Evolutionary conservation across 2,797 vertebrate genomes (phyloP).

Genomic region (Rachycentron canadum): DNA sequence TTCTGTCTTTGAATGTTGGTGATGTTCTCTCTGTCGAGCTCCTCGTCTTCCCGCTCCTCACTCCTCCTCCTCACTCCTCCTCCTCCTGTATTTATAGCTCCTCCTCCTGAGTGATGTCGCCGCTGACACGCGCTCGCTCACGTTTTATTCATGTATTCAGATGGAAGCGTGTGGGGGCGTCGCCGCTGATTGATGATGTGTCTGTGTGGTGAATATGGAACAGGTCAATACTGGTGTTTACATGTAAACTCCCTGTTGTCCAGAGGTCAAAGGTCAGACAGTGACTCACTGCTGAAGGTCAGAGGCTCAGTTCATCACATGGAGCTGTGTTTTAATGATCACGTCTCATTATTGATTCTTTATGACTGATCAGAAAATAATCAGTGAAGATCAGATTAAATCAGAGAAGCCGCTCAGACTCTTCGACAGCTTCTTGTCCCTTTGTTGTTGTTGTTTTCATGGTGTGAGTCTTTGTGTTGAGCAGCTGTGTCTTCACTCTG

Average conservation of each 20-base stretch:
- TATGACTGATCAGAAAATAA: not conserved
- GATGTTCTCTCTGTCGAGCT: not conserved
- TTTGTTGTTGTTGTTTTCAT: no score
- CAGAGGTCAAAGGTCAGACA: conserved; percentile 50
- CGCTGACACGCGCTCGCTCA: not conserved
- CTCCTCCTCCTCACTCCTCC: not conserved
- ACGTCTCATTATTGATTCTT: not conserved
- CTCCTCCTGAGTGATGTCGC: conserved; percentile 23
- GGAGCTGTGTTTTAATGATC: no score
- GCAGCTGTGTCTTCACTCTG: no score
- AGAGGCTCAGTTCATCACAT: not conserved
- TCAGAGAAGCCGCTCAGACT: no score
- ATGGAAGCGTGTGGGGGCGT: not conserved
- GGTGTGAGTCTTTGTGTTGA: not conserved
- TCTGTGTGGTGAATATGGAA: conserved; percentile 53
- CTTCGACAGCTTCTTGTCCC: no score
- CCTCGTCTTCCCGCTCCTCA: not conserved
- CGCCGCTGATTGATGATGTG: conserved; percentile 51
- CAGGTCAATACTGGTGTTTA: conserved; percentile 22
- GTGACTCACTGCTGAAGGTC: conserved; percentile 24
- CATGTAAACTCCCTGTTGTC: conserved; percentile 1
- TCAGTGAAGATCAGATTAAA: not conserved
- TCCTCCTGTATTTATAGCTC: conserved; percentile 62
- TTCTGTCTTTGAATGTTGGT: not conserved
- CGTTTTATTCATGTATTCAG: conserved; percentile 59